These are phyloP conservation scores for Xestoiulus laeticollis DNA, from an alignment of 2,888 invertebrate genomes.

Conservation along the genomic window DNA sequence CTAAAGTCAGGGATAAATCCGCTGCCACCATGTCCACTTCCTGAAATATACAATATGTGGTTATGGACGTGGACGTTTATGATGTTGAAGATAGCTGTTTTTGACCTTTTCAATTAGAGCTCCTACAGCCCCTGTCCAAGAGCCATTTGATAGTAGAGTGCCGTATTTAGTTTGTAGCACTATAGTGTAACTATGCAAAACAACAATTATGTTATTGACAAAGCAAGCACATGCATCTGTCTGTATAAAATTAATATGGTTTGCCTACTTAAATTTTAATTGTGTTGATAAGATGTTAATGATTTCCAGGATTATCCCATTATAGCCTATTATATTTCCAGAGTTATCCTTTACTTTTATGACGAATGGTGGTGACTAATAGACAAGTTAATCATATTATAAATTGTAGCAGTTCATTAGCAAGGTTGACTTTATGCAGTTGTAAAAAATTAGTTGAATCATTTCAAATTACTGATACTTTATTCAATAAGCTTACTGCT, in stretches of 20 bases:
- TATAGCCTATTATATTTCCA: neutral
- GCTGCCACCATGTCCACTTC: neutral
- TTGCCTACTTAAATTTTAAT: neutral
- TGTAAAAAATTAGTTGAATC: no score
- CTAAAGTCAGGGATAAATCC: neutral
- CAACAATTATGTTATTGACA: neutral
- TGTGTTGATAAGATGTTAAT: neutral
- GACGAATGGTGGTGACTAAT: conserved; percentile 1
- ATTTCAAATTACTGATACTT: no score
- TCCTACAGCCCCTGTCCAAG: conserved; percentile 9
- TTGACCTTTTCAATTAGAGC: conserved; percentile 1
- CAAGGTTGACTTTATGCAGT: neutral
- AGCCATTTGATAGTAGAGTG: neutral
- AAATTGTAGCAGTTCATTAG: neutral
- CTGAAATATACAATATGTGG: neutral
- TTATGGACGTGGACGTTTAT: neutral
- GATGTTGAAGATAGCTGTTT: no score
- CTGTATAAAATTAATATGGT: neutral
- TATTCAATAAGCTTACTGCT: no score
- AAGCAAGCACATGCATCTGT: neutral
- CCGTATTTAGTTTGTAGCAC: neutral
- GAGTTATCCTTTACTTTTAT: neutral
- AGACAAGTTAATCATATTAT: neutral
- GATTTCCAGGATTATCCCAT: conserved; percentile 1
- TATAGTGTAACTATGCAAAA: neutral